Conservation (phyloP, 30 jellyfish, hydroid and myxozoan genomes). For the Turritopsis rubra region DNA sequence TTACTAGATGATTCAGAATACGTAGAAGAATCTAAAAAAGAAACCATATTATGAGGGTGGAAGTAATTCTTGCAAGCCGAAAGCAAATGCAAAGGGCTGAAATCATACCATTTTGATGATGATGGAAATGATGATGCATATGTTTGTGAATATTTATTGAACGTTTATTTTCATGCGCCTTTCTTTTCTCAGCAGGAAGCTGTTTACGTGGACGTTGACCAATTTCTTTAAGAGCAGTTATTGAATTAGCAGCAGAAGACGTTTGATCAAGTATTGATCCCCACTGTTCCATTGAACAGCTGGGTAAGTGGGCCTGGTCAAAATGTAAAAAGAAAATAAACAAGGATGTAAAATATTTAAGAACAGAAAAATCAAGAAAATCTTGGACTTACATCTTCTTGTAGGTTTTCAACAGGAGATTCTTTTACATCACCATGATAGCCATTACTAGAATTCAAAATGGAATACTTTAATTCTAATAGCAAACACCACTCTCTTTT, state of each 20-base stretch:
- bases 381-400: neutral
- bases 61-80: too few species aligned
- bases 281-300: constrained; percentile 17
- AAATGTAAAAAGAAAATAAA: too few species aligned
- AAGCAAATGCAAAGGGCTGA: neutral
- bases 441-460: neutral
- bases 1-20: neutral
- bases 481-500: too few species aligned
- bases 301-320: neutral
- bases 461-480: neutral
- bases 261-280: constrained; percentile 23
- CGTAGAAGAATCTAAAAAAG: neutral
- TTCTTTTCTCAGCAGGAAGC: constrained; percentile 39
- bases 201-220: constrained; percentile 57
- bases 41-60: neutral
- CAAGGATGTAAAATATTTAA: neutral
- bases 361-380: neutral
- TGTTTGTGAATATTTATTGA: constrained; percentile 45
- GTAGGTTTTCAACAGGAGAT: neutral
- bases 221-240: constrained; percentile 35
- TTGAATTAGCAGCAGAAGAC: constrained; percentile 24
- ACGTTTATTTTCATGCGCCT: constrained; percentile 6
- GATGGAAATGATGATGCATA: constrained; percentile 77
- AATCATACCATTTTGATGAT: constrained; percentile 27
- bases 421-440: neutral